phyloP scores from a whole-genome alignment of 2,113 vertebrate species.

The Argyrosomus japonicus region DNA sequence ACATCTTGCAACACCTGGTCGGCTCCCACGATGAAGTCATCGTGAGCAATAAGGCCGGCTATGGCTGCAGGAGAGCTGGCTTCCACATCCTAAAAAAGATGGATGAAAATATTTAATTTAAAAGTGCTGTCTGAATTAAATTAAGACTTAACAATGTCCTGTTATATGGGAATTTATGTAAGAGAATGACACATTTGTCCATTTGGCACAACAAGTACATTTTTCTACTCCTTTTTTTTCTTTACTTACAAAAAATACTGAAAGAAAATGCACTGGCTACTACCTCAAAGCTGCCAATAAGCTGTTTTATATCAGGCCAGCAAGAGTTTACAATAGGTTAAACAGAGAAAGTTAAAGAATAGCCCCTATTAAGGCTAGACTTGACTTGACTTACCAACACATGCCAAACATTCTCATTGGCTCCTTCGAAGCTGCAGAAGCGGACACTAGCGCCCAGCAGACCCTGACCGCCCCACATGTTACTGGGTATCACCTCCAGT shows the following conservation, averaged over 20 bases:
- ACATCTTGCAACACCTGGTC: slow-evolving; percentile 97
- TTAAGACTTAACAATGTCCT: background rate
- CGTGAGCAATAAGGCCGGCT: slow-evolving; percentile 87
- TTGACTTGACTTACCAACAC: slow-evolving; percentile 88
- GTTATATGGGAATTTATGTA: background rate
- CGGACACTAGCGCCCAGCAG: slow-evolving; percentile 95
- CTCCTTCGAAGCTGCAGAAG: slow-evolving; percentile 96
- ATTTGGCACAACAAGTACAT: background rate
- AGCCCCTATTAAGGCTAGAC: background rate
- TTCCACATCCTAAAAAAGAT: slow-evolving; percentile 87
- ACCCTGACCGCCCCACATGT: slow-evolving; percentile 98
- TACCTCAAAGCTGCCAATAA: background rate
- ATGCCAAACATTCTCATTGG: slow-evolving; percentile 94
- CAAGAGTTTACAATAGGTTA: background rate
- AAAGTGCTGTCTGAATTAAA: background rate
- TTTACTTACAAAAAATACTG: background rate
- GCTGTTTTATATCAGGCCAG: background rate
- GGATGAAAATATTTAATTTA: background rate
- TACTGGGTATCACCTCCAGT: slow-evolving; percentile 93
- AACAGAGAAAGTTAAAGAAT: background rate
- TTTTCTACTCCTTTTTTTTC: background rate
- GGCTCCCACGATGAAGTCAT: slow-evolving; percentile 93
- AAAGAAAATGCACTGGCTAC: background rate
- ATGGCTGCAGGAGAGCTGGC: slow-evolving; percentile 90
- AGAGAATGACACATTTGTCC: background rate